These are phyloP conservation scores for Apodemus speciosus DNA, from an alignment of 2,113 vertebrate genomes.

Conservation along the genomic window DNA sequence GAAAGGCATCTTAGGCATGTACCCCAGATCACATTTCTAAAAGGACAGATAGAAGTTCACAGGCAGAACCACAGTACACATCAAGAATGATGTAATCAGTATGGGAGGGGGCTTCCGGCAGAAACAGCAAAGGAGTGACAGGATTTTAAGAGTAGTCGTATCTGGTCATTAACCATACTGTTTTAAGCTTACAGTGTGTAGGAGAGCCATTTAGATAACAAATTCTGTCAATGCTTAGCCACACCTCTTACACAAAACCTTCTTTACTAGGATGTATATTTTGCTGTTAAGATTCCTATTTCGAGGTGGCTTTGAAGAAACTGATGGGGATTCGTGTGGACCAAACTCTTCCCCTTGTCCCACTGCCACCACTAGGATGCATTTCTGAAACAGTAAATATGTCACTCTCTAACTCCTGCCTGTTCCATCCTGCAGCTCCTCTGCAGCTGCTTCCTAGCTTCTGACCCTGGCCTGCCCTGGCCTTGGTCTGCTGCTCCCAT, in stretches of 20 bases:
- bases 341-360: neutral
- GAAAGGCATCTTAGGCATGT: neutral
- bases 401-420: neutral
- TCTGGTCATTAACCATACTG: neutral
- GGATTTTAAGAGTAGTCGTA: neutral
- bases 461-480: conserved; percentile 30
- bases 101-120: neutral
- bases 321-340: neutral
- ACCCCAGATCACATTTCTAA: neutral
- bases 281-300: neutral
- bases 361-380: neutral
- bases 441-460: neutral
- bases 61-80: neutral
- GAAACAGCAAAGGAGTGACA: neutral
- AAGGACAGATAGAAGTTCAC: neutral
- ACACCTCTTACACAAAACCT: neutral
- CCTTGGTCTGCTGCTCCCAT: conserved; percentile 2
- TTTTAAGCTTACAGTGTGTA: neutral
- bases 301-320: neutral
- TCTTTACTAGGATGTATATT: neutral
- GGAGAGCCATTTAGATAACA: neutral
- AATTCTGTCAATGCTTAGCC: neutral
- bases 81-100: neutral
- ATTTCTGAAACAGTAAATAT: neutral
- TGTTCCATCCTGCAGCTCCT: neutral